These are phyloP conservation scores for Papilio machaon DNA, from an alignment of 1,140 invertebrate species.

Conservation along the genomic window DNA sequence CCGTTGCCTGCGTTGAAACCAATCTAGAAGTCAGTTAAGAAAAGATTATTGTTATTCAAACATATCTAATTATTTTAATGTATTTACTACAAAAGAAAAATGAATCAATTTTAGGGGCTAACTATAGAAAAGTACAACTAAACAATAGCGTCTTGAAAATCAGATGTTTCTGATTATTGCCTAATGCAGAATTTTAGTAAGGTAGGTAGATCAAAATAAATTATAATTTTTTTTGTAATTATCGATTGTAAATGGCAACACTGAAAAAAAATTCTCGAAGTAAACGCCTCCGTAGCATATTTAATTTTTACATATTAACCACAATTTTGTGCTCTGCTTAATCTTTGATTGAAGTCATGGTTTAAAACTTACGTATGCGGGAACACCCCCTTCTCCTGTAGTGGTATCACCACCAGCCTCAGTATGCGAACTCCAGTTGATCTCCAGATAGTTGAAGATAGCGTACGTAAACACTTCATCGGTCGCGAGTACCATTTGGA, in stretches of 20 bases:
- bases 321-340: too few relatives aligned
- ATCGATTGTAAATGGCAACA: too few relatives aligned
- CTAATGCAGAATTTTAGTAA: too few relatives aligned
- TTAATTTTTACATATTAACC: too few relatives aligned
- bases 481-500: constrained; percentile 95
- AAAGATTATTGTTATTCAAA: not conserved
- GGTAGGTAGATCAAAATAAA: too few relatives aligned
- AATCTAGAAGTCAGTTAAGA: constrained; percentile 83
- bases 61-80: not conserved
- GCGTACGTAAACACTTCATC: constrained; percentile 97
- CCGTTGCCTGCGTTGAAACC: constrained; percentile 98
- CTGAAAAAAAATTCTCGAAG: too few relatives aligned
- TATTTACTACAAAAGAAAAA: not conserved
- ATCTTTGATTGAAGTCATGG: not conserved
- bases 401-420: constrained; percentile 95
- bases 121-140: too few relatives aligned
- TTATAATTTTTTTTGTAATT: too few relatives aligned
- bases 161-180: too few relatives aligned
- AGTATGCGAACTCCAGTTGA: constrained; percentile 95
- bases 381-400: constrained; percentile 92
- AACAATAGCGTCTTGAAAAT: not conserved
- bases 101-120: not conserved
- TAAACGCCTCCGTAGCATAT: too few relatives aligned
- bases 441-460: constrained; percentile 95
- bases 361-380: constrained; percentile 89